These are phyloP conservation scores for Arbacia lixula DNA, from an alignment of 53 echinoderm and acorn worm genomes.

Conservation along the genomic window DNA sequence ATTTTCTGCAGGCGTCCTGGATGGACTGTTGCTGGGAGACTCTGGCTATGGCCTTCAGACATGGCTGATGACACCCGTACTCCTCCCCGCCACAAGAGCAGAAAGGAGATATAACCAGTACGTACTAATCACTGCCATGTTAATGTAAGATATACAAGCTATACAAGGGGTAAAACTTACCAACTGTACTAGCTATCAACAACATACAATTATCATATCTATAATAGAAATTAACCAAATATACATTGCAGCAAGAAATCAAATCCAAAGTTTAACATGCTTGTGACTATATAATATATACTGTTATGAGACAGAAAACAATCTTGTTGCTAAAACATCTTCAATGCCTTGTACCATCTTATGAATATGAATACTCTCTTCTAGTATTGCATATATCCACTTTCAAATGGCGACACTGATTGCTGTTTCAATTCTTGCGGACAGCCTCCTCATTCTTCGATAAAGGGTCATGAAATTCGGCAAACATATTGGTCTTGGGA, in stretches of 20 bases:
- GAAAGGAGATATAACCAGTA: conserved; percentile 54
- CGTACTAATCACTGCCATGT: not conserved
- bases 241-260: not conserved
- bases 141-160: not conserved
- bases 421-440: not conserved
- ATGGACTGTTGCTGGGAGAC: conserved; percentile 49
- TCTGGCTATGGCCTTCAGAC: conserved; percentile 46
- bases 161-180: not conserved
- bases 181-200: not conserved
- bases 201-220: not conserved
- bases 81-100: conserved; percentile 30
- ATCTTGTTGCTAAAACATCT: not conserved
- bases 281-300: not conserved
- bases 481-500: too few relatives aligned
- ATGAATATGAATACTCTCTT: conserved; percentile 17
- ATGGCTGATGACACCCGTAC: conserved; percentile 61
- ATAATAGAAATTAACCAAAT: not conserved
- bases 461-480: too few relatives aligned
- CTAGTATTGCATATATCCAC: not conserved
- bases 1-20: not conserved
- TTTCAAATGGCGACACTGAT: not conserved
- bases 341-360: not conserved
- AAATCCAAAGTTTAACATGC: not conserved
- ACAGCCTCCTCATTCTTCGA: too few relatives aligned
- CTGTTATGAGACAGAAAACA: not conserved